Conservation (phyloP, 2,113 vertebrate species). For the Chaetorhynchus papuensis region DNA sequence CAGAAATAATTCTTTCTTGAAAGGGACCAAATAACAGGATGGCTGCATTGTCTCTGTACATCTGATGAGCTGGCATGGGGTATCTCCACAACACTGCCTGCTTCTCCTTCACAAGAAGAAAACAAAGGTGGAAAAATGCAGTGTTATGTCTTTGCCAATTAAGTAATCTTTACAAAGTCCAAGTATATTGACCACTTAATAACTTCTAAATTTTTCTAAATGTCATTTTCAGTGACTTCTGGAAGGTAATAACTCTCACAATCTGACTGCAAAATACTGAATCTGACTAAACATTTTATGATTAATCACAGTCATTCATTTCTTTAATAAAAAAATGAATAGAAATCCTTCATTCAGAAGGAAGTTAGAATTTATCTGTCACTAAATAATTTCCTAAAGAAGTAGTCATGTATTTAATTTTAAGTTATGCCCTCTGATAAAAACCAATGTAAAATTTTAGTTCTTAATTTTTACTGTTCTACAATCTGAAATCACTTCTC, state of each 20-base stretch:
- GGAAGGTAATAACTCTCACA: not conserved
- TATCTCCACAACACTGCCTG: not conserved
- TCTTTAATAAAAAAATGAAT: not conserved
- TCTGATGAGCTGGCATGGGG: not conserved
- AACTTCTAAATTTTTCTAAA: not conserved
- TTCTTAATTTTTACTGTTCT: not conserved
- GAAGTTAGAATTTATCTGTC: not conserved
- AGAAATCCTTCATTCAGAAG: not conserved
- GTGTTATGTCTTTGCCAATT: not conserved
- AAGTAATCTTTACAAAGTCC: not conserved
- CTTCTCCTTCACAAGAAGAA: not conserved
- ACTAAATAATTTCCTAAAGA: not conserved
- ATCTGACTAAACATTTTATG: not conserved
- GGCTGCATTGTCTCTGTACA: not conserved
- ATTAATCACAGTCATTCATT: not conserved
- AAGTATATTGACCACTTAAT: not conserved
- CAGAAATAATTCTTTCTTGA: not conserved
- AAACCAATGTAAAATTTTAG: not conserved
- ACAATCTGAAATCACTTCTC: not conserved
- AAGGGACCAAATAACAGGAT: not conserved
- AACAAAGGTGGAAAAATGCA: not conserved
- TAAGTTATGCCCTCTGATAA: not conserved
- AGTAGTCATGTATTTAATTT: not conserved
- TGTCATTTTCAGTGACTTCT: not conserved
- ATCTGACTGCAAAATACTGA: not conserved